Conservation (phyloP, 35 echinoderm and acorn worm genomes). For the Amphiura filiformis region DNA sequence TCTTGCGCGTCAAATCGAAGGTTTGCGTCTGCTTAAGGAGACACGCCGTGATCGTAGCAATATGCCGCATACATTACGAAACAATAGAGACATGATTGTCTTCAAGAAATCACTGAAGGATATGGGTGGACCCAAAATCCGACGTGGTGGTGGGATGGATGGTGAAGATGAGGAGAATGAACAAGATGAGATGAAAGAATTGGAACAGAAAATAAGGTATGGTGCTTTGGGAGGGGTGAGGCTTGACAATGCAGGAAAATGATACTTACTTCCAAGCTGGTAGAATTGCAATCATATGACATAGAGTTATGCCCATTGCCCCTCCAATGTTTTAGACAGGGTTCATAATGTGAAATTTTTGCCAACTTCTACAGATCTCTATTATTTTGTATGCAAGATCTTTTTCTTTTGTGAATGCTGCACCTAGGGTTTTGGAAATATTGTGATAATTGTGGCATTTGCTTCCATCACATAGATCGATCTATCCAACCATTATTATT, state of each 20-base stretch:
- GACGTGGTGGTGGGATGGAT: neutral
- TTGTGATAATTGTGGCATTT: too few species aligned
- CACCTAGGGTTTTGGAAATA: too few species aligned
- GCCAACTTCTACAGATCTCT: too few species aligned
- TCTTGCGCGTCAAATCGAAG: slow-evolving; percentile 68
- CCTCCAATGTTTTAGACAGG: too few species aligned
- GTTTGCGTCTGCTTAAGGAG: slow-evolving; percentile 56
- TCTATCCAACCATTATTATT: too few species aligned
- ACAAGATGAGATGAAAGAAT: slow-evolving; percentile 83
- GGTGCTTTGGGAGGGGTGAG: too few species aligned
- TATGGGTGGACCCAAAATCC: neutral
- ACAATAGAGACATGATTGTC: slow-evolving; percentile 34
- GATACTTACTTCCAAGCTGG: neutral
- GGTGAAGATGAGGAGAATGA: slow-evolving; percentile 57
- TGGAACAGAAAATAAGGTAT: slow-evolving; percentile 93
- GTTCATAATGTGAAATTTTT: too few species aligned
- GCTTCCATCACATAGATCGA: too few species aligned
- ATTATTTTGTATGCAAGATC: too few species aligned
- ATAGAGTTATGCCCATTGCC: too few species aligned
- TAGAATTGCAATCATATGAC: too few species aligned
- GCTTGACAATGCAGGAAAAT: neutral
- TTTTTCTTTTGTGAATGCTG: too few species aligned
- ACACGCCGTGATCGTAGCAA: slow-evolving; percentile 23
- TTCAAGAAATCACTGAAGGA: slow-evolving; percentile 54
- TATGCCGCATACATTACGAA: slow-evolving; percentile 29